Base-by-base conservation (phyloP, 2,888 invertebrate genomes). In the Anagyrus pseudococci region DNA sequence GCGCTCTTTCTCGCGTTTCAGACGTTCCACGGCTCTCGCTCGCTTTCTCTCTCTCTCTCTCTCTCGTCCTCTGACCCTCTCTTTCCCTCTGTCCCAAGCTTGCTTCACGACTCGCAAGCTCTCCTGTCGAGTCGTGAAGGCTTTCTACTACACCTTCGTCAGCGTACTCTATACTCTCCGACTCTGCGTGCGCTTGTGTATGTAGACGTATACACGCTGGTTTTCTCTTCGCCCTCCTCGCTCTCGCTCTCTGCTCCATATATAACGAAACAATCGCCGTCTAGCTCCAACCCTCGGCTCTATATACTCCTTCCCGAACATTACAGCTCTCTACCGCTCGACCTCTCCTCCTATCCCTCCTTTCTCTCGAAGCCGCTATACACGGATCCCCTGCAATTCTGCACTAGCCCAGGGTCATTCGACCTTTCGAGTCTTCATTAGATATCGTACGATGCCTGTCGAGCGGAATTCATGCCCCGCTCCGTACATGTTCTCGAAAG, bases 361-460 rank as follows among this genome's bases (percentile, higher is more conserved):
- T 70, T 69, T 70, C 62, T 69, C 55, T 64, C 55, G 23, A 53
- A 7, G 53, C 55, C 65, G 29, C 57, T 62, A 66, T 65, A 57
- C 58, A 62, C 55, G 41, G 29, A 58, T 56, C 41, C 33, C 20
- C 40, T 52, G 25, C 61, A 58, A 64, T 62, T 52, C 50, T 55
- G 23, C 47, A 55, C 26, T 29, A 33, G 17, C 49, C 20, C 29
- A 41, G 23, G 52, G 37, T 48, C 53, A 44, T 58, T 49, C 54
- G 50, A 56, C 56, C 50, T 59, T 37, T 50, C 47, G 49, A 49
- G 46, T 47, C 55, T 64, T 64, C 61, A 33, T 64, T 61, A 46
- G 57, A 64, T 58, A 58, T 61, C 58, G 49, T 44, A 52, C 37
- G 17, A 13, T 13, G 48, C n/a, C 22, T 43, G 29, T 49, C 41